These are phyloP conservation scores for Sparidentex hasta DNA, from an alignment of 2,797 vertebrate species.

Conservation along the genomic window DNA sequence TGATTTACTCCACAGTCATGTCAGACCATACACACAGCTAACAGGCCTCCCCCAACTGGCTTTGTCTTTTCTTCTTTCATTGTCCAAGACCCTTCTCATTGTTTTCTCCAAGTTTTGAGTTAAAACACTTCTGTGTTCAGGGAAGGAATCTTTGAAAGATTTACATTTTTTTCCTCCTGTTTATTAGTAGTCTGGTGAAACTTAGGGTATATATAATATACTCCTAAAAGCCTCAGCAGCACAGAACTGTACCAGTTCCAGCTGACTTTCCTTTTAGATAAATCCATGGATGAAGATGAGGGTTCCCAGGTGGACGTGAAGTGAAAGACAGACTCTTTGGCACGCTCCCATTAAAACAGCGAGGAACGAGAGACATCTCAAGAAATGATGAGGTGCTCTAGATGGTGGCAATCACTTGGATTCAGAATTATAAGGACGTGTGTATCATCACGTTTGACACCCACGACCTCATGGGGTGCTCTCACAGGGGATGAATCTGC, in stretches of 20 bases:
- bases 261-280: not conserved
- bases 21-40: conserved; percentile 24
- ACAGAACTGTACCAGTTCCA: not conserved
- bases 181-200: not conserved
- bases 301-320: conserved; percentile 7
- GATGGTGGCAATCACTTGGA: conserved; percentile 25
- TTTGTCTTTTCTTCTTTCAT: not conserved
- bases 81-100: not conserved
- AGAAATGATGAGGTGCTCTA: conserved; percentile 30
- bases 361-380: conserved; percentile 6
- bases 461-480: not conserved
- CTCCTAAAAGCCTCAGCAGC: not conserved
- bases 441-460: conserved; percentile 26
- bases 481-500: not conserved
- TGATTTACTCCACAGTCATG: conserved; percentile 51
- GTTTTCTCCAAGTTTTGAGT: not conserved
- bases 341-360: conserved; percentile 27
- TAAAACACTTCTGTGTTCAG: not conserved
- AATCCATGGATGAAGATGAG: not conserved
- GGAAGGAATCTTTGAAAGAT: not conserved
- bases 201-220: not conserved
- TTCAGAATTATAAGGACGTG: conserved; percentile 15
- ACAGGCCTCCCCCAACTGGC: not conserved
- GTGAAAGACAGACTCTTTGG: conserved; percentile 19
- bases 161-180: not conserved